Evolutionary conservation across 2,113 vertebrate genomes (phyloP).

Genomic region (Ophiodon elongatus): DNA sequence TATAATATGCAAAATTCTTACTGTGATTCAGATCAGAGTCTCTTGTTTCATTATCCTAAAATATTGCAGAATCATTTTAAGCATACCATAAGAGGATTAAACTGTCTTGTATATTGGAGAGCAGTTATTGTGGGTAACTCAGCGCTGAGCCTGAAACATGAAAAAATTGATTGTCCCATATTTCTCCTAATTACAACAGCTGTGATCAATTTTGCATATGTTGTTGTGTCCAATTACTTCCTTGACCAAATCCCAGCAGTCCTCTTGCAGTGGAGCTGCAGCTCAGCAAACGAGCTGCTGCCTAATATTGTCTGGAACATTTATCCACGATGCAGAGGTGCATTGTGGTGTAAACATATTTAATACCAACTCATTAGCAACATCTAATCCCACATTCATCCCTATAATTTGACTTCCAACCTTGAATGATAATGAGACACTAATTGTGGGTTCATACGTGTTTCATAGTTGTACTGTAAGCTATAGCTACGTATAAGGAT

Average conservation of each 20-base stretch:
- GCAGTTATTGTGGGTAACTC: conserved; percentile 13
- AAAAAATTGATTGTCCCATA: conserved; percentile 68
- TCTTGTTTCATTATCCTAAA: conserved; percentile 40
- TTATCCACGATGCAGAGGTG: conserved; percentile 33
- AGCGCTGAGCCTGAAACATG: conserved; percentile 29
- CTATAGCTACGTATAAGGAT: conserved; percentile 38
- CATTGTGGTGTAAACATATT: conserved; percentile 40
- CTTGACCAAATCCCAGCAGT: conserved; percentile 73
- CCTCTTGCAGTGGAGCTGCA: conserved; percentile 50
- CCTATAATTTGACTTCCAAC: conserved; percentile 34
- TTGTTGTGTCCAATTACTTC: conserved; percentile 77
- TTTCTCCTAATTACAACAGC: conserved; percentile 78
- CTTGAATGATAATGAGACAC: conserved; percentile 46
- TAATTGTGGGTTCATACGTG: conserved; percentile 27
- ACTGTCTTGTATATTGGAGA: conserved; percentile 7
- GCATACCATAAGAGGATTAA: not conserved
- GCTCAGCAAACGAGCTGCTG: conserved; percentile 63
- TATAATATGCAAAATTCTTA: not conserved
- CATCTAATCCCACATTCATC: conserved; percentile 53
- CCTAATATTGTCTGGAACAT: conserved; percentile 53
- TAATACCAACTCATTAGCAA: conserved; percentile 50
- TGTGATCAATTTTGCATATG: conserved; percentile 70
- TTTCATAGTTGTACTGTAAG: conserved; percentile 11
- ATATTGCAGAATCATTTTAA: conserved; percentile 24
- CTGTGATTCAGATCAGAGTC: conserved; percentile 12